Percentiles rank a stretch among this genome's conserved stretches.
phyloP scores from a whole-genome alignment of 2,797 vertebrate species.

The Prionace glauca region DNA sequence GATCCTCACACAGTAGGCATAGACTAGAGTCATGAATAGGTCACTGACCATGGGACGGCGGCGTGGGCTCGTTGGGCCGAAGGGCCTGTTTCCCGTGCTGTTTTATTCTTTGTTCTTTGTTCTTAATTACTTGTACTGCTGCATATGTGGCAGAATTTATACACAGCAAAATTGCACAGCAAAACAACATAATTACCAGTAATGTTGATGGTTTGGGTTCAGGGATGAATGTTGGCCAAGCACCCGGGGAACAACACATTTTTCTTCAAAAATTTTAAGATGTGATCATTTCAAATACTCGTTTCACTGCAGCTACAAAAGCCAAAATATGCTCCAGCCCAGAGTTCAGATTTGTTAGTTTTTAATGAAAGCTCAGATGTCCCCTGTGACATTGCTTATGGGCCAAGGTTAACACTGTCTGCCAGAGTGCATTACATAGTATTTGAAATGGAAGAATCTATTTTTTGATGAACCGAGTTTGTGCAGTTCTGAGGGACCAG shows the following conservation, averaged over 20 bases:
- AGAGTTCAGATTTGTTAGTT: neutral
- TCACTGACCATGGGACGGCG: too few species aligned
- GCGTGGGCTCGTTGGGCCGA: too few species aligned
- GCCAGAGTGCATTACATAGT: neutral
- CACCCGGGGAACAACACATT: neutral
- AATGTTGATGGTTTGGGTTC: neutral
- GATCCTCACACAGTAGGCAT: too few species aligned
- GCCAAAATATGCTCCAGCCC: neutral
- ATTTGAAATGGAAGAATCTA: neutral
- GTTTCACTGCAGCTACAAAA: neutral
- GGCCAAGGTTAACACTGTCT: neutral
- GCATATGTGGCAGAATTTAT: neutral
- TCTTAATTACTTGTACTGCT: neutral
- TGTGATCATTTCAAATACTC: neutral
- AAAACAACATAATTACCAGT: neutral
- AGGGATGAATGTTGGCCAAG: neutral
- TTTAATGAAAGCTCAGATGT: neutral
- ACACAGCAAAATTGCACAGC: neutral
- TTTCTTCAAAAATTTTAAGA: neutral
- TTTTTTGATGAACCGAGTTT: neutral
- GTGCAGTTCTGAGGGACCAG: neutral
- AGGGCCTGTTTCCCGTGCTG: too few species aligned
- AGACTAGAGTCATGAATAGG: too few species aligned
- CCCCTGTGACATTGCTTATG: neutral
- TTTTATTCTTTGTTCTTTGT: too few species aligned